Base-by-base conservation (phyloP, 2,888 invertebrate species). In the Pecten maximus region DNA sequence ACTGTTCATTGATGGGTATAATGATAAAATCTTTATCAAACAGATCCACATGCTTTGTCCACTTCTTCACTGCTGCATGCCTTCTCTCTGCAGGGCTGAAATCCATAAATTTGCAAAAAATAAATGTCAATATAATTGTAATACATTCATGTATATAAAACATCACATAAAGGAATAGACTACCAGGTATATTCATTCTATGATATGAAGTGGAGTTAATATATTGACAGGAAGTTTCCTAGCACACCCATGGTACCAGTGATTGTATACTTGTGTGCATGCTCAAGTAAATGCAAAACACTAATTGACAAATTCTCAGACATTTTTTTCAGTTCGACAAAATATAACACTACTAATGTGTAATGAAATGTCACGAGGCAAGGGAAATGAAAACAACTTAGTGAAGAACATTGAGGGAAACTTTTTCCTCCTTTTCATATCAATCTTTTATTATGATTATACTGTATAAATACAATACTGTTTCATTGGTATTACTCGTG, bases 1-100 rank as follows among this genome's bases (percentile, higher is more conserved):
- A 99, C 97, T 98, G 98, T 97, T 99, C 99, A 97, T 99, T 99
- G 90, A 99, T 99, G 93, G 99, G 99, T 96, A 99, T 98, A 93
- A 99, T 98, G 92, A 99, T 98, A 96, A 98, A 99, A 97, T 99
- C 99, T 97, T 99, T 99, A 88, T 98, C 98, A 97, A 99, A 99
- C 89, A 99, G 97, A 97, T 99, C 99, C 0, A 99, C 98, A 97
- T 98, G 98, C 96, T 99, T 99, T 0, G 99, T 99, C 99, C 99
- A 99, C 40, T 98, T 98, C 96, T 98, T 98, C 0, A 99, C 99
- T 92, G 98, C 97, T 0, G 98, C 98, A 96, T 99, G 99, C 60
- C 99, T 97, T 96, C 98, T 98, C 88, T 95, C 95, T 40, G 94
- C 93, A 40, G 95, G 92, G 35, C 96, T 96, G 92, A 23, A 93